Percentiles rank a stretch among this genome's conserved stretches.
Evolutionary conservation across 2,113 vertebrate genomes (phyloP).

Genomic region (Pimephales promelas): DNA sequence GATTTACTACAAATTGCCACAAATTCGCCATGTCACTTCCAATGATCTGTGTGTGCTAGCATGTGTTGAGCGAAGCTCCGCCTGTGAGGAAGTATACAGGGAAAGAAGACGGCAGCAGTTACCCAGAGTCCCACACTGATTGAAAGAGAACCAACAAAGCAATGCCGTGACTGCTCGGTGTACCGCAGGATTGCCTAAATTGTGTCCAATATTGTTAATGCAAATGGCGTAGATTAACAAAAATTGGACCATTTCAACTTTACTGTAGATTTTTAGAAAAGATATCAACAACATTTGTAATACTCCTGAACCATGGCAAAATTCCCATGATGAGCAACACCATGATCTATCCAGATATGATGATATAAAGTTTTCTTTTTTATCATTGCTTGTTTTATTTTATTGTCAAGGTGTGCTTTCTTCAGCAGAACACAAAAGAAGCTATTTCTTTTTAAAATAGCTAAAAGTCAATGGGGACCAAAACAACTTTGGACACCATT

Average conservation of each 20-base stretch:
- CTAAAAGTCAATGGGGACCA: too few species aligned
- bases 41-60: conserved; percentile 79
- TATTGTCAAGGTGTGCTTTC: not conserved
- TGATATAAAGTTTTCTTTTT: not conserved
- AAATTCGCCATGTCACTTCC: conserved; percentile 96
- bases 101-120: conserved; percentile 18
- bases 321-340: not conserved
- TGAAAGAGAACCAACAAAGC: not conserved
- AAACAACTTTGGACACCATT: too few species aligned
- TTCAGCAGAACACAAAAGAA: too few species aligned
- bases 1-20: conserved; percentile 96
- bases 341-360: not conserved
- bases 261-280: not conserved
- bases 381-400: not conserved
- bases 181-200: not conserved
- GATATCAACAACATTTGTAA: not conserved
- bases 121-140: conserved; percentile 61
- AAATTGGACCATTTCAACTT: not conserved
- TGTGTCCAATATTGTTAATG: not conserved
- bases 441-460: too few species aligned
- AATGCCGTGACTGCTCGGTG: not conserved
- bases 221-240: not conserved
- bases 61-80: conserved; percentile 34
- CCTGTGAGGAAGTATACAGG: conserved; percentile 15
- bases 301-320: not conserved